Evolutionary conservation across 2,797 vertebrate species (phyloP).

Genomic region (Parambassis ranga): DNA sequence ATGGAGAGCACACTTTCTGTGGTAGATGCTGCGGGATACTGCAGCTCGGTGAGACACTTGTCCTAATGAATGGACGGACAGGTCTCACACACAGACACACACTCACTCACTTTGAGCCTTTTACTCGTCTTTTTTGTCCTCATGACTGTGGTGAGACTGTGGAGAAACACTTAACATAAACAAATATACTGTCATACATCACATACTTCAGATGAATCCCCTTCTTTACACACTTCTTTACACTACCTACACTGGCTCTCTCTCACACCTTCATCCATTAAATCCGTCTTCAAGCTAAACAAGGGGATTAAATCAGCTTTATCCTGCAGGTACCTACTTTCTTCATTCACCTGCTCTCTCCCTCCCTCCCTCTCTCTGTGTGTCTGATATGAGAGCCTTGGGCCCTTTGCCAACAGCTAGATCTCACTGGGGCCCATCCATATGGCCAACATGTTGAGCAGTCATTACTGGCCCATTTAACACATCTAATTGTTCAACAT

Average conservation of each 20-base stretch:
- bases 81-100: background rate
- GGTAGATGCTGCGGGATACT: constrained; percentile 22
- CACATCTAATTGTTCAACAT: constrained; percentile 69
- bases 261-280: background rate
- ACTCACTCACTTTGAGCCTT: background rate
- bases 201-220: too few relatives aligned
- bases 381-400: constrained; percentile 28
- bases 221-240: too few relatives aligned
- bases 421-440: constrained; percentile 69
- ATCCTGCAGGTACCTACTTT: background rate
- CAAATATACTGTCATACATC: too few relatives aligned
- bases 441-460: constrained; percentile 59
- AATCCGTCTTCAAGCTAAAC: background rate
- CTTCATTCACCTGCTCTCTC: constrained; percentile 13
- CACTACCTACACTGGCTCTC: background rate
- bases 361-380: constrained; percentile 1
- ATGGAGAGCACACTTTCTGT: constrained; percentile 40
- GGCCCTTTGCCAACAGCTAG: constrained; percentile 65
- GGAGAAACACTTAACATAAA: too few relatives aligned
- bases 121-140: background rate
- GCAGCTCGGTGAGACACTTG: constrained; percentile 22
- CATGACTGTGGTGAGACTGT: background rate
- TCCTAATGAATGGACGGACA: constrained; percentile 32
- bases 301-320: constrained; percentile 14
- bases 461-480: constrained; percentile 68